phyloP scores from a whole-genome alignment of 2,113 vertebrate genomes.

The Syrrhaptes paradoxus region DNA sequence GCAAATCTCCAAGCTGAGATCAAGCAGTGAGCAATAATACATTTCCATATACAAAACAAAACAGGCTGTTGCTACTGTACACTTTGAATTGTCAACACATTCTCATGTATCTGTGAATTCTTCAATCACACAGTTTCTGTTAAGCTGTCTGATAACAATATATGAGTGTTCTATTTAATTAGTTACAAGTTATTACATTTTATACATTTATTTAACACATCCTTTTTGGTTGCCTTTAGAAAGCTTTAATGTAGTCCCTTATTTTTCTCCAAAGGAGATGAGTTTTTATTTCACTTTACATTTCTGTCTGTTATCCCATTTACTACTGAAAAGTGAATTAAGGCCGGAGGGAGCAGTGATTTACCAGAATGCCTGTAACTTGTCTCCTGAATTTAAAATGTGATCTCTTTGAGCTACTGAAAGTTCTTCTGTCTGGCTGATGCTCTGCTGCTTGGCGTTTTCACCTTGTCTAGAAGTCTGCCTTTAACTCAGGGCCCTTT shows the following conservation, averaged over 20 bases:
- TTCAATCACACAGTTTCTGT: neutral
- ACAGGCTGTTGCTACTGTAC: neutral
- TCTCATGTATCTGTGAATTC: neutral
- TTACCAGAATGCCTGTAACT: neutral
- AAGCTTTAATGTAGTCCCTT: neutral
- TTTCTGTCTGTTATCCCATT: neutral
- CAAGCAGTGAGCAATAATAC: neutral
- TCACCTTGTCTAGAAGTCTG: neutral
- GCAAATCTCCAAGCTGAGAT: neutral
- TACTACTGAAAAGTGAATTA: neutral
- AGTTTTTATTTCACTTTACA: neutral
- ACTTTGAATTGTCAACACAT: neutral
- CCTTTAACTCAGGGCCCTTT: neutral
- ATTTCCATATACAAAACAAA: neutral
- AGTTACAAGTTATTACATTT: neutral
- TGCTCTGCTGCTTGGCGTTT: neutral
- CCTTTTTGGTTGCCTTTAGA: neutral
- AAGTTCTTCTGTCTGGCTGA: neutral
- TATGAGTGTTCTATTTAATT: neutral
- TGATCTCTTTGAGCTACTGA: neutral
- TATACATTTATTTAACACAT: neutral
- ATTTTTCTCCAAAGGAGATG: neutral
- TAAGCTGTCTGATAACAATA: neutral
- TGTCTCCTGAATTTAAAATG: neutral
- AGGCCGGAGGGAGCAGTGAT: neutral